Conservation (phyloP, 2,797 vertebrate genomes). For the Mormyrops attenuatus region DNA sequence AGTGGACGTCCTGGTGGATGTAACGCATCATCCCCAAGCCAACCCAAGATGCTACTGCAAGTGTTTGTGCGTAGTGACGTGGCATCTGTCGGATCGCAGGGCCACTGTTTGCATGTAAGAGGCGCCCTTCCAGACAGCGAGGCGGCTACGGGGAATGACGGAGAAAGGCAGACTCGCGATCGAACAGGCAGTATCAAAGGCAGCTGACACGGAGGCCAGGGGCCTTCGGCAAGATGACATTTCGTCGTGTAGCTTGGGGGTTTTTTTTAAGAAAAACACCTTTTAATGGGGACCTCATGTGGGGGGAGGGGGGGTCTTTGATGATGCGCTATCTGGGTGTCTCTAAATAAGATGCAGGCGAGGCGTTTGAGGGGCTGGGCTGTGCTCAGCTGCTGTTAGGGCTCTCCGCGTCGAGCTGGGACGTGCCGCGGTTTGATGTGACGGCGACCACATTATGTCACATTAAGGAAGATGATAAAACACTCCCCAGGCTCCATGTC, state of each 20-base stretch:
- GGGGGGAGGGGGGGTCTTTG: conserved; percentile 45
- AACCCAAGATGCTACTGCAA: background rate
- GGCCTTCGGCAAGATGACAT: conserved; percentile 17
- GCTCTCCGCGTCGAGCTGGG: conserved; percentile 55
- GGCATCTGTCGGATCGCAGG: background rate
- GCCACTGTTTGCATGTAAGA: background rate
- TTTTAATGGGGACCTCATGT: conserved; percentile 52
- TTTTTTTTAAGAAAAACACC: conserved; percentile 57
- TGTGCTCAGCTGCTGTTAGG: conserved; percentile 61
- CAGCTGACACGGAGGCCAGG: conserved; percentile 18
- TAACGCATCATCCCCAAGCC: background rate
- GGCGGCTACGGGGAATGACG: conserved; percentile 14
- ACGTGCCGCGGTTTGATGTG: conserved; percentile 60
- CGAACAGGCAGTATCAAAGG: background rate
- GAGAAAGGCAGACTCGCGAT: background rate
- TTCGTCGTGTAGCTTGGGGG: conserved; percentile 26
- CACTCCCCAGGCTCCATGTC: conserved; percentile 27
- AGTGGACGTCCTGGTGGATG: background rate
- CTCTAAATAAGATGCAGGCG: conserved; percentile 50
- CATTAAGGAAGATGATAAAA: conserved; percentile 57
- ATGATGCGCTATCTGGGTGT: conserved; percentile 46
- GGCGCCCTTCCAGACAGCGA: background rate
- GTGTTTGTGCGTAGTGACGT: background rate
- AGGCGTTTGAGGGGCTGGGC: conserved; percentile 40
- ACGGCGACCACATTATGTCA: conserved; percentile 56